Base-by-base conservation (phyloP, 2,113 vertebrate genomes). In the Nycticryphes semicollaris region DNA sequence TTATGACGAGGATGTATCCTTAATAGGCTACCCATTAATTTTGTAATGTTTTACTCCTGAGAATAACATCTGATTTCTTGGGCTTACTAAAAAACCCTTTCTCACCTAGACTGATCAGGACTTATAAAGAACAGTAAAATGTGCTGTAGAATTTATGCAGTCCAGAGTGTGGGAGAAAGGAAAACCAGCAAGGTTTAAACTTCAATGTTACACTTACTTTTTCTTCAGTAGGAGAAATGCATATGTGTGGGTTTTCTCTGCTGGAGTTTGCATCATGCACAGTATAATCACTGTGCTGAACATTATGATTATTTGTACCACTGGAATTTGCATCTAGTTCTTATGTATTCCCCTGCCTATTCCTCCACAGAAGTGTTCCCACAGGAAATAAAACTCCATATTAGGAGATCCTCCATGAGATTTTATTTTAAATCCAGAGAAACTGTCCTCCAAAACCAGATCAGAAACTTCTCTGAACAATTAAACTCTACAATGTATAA, bases 11-110 rank as follows among this genome's bases (percentile, higher is more conserved):
- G 68, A 84, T 76, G 20, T 90, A 82, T 94, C 76, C 96, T 92
- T 95, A 95, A 87, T 93, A 95, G 96, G 56, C 76, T 87, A 62
- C 90, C 91, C 94, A 94, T 98, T 98, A 97, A 96, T 95, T 98
- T 95, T 89, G 67, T 78, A 53, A 72, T 88, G 77, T 64, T 96
- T 96, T 94, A 96, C 74, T 95, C 86, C 90, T 96, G 80, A 96
- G 87, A 95, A 76, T 94, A 96, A 66, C 84, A 90, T 92, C 78
- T 76, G 74, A 88, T 95, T 97, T 87, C 62, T 93, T 87, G 28
- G 50, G 45, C 45, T 94, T 94, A 83, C 82, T 72, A 53, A 94
- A 94, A 83, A 85, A 5, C 1, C 28, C 66, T 84, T 41, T 57
- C 63, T 83, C 83, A 89, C 93, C 91, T 86, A 59, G 92, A 54